Evolutionary conservation across 1,140 invertebrate species (phyloP).

Genomic region (Pseudomyrmex flavicornis): DNA sequence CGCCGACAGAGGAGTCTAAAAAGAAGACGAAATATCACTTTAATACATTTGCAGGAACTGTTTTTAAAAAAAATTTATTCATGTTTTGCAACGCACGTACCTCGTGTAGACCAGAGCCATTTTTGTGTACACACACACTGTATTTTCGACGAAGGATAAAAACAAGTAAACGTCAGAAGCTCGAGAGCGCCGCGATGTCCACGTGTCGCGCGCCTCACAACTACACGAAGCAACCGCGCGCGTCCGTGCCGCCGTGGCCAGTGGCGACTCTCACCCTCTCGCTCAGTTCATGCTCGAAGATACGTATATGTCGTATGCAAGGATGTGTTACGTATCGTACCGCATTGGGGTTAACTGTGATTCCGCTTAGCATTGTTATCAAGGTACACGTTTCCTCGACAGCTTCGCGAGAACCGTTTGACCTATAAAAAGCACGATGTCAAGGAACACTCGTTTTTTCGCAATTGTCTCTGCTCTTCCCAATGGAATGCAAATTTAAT

Average conservation of each 20-base stretch:
- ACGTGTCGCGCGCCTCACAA: too few species aligned
- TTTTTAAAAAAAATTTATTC: slow-evolving; percentile 59
- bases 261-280: too few species aligned
- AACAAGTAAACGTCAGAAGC: too few species aligned
- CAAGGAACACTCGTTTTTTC: background rate
- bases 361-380: slow-evolving; percentile 56
- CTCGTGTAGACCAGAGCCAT: slow-evolving; percentile 76
- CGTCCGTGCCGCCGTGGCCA: too few species aligned
- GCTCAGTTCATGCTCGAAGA: too few species aligned
- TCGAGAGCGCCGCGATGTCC: too few species aligned
- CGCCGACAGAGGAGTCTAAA: too few species aligned
- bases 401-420: background rate
- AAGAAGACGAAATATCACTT: too few species aligned
- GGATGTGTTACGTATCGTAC: slow-evolving; percentile 59
- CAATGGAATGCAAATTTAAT: background rate
- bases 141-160: too few species aligned
- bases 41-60: too few species aligned
- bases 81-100: slow-evolving; percentile 53
- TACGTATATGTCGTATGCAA: too few species aligned
- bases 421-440: slow-evolving; percentile 19
- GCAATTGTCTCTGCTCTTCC: background rate
- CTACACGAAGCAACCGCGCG: too few species aligned
- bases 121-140: slow-evolving; percentile 32
- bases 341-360: slow-evolving; percentile 67
- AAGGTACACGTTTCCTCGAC: slow-evolving; percentile 39